A percentile compares a stretch with the other conserved stretches of the same genome.
Conservation (phyloP, 2,888 invertebrate genomes). For the Xestia c-nigrum region DNA sequence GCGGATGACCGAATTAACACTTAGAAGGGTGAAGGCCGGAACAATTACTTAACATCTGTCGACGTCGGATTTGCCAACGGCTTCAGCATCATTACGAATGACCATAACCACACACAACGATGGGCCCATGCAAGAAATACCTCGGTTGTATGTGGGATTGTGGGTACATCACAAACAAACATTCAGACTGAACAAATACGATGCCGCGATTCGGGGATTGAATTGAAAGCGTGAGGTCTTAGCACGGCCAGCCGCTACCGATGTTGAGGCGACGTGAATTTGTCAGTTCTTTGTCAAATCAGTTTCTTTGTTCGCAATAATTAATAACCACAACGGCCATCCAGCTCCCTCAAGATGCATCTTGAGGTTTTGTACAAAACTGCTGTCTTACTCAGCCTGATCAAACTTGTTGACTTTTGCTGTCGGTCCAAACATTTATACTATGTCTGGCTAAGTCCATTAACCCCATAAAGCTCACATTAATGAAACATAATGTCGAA, state of each 20-base stretch:
- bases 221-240: slow-evolving; percentile 23
- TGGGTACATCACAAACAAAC: slow-evolving; percentile 30
- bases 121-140: neutral
- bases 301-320: slow-evolving; percentile 1
- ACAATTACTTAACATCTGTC: slow-evolving; percentile 8
- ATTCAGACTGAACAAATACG: slow-evolving; percentile 22
- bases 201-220: slow-evolving; percentile 12
- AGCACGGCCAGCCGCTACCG: too few species aligned
- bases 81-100: slow-evolving; percentile 5
- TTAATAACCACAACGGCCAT: neutral
- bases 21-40: neutral
- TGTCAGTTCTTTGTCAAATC: neutral
- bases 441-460: neutral
- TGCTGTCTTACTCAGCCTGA: neutral
- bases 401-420: neutral
- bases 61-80: neutral
- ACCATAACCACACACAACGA: neutral
- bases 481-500: slow-evolving; percentile 25
- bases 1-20: neutral
- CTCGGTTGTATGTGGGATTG: neutral
- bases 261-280: neutral
- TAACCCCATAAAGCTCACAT: slow-evolving; percentile 29
- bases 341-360: neutral
- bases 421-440: neutral
- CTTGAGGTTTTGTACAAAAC: slow-evolving; percentile 12